A percentile compares a stretch with the other conserved stretches of the same genome.
phyloP scores from a whole-genome alignment of 2,113 vertebrate genomes.

The Chroicocephalus ridibundus region DNA sequence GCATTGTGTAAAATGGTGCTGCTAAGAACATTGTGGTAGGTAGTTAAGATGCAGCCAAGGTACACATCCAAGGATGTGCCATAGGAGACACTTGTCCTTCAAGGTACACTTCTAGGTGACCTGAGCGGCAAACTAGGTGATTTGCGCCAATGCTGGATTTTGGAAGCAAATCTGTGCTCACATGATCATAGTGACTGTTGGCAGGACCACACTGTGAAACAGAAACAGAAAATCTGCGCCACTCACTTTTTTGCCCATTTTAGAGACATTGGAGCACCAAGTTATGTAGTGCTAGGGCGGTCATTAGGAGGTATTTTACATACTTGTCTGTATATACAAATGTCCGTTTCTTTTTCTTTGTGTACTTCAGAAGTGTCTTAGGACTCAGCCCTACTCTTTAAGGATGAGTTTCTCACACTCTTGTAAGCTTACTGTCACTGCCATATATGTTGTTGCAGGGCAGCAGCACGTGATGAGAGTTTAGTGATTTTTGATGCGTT shows the following conservation, averaged over 20 bases:
- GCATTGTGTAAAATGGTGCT: not conserved
- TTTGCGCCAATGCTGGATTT: not conserved
- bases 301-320: not conserved
- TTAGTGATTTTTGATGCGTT: not conserved
- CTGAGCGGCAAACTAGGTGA: not conserved
- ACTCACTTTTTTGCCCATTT: not conserved
- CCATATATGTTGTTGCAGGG: not conserved
- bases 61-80: not conserved
- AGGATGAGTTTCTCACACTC: not conserved
- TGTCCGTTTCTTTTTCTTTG: not conserved
- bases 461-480: not conserved
- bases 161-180: not conserved
- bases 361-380: not conserved
- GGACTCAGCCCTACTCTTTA: not conserved
- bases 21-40: not conserved
- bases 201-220: not conserved
- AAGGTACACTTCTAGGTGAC: not conserved
- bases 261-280: not conserved
- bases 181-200: not conserved
- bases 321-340: not conserved
- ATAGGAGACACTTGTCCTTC: not conserved
- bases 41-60: not conserved
- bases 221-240: not conserved
- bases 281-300: not conserved
- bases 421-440: not conserved